These are phyloP conservation scores for Entomyzon cyanotis DNA, from an alignment of 2,113 vertebrate species.

Conservation along the genomic window DNA sequence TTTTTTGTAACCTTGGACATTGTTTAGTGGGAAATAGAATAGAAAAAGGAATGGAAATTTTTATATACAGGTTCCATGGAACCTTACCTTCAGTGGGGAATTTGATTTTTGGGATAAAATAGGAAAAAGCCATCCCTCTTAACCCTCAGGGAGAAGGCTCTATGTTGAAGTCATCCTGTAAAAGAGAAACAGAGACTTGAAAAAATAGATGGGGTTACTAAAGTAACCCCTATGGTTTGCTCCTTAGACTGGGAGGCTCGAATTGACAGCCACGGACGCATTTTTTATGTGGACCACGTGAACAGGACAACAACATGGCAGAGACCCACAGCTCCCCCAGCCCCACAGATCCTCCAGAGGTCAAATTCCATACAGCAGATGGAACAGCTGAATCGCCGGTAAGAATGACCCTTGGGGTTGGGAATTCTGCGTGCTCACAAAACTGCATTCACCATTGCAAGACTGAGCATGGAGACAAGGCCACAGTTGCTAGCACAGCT, in stretches of 20 bases:
- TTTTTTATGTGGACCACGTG: constrained; percentile 98
- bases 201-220: not conserved
- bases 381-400: constrained; percentile 99
- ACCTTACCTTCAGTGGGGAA: not conserved
- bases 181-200: not conserved
- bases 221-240: not conserved
- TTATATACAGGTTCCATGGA: not conserved
- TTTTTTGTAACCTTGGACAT: not conserved
- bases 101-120: not conserved
- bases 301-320: constrained; percentile 99
- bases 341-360: constrained; percentile 92
- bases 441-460: not conserved
- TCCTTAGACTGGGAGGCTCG: constrained; percentile 94
- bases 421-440: not conserved
- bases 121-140: not conserved
- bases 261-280: constrained; percentile 96
- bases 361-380: constrained; percentile 99
- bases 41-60: not conserved
- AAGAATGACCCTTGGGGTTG: not conserved
- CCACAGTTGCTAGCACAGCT: not conserved
- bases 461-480: not conserved
- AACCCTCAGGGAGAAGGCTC: not conserved
- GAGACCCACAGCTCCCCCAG: constrained; percentile 91
- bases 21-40: not conserved
- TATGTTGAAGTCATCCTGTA: not conserved